Conservation (phyloP, 2,113 vertebrate genomes). For the Xiphophorus maculatus region DNA sequence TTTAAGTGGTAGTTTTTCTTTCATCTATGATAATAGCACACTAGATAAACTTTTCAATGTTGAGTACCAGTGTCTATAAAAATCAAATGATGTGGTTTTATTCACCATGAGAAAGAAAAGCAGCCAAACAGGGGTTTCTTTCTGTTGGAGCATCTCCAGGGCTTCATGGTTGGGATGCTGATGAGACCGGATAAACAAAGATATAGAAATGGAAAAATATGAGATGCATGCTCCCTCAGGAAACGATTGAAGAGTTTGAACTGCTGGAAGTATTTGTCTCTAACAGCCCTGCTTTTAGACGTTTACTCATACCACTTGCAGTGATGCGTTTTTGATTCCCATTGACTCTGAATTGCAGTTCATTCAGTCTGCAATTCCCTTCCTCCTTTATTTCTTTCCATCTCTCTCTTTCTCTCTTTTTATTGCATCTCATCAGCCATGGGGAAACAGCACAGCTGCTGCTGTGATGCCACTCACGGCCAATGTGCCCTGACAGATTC, state of each 20-base stretch:
- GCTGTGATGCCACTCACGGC: slow-evolving; percentile 70
- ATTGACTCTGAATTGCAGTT: slow-evolving; percentile 75
- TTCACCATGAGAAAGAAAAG: not conserved
- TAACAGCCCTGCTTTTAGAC: slow-evolving; percentile 58
- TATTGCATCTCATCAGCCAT: slow-evolving; percentile 74
- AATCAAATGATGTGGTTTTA: not conserved
- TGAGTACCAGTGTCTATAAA: not conserved
- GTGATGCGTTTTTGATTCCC: slow-evolving; percentile 74
- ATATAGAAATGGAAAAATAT: slow-evolving; percentile 23
- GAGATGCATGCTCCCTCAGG: slow-evolving; percentile 17
- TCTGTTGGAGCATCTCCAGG: not conserved
- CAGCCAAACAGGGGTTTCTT: not conserved
- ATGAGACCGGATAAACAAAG: slow-evolving; percentile 34
- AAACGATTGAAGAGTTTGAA: slow-evolving; percentile 38
- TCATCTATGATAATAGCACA: not conserved
- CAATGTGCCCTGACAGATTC: slow-evolving; percentile 78
- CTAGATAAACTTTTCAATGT: not conserved
- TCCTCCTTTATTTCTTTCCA: slow-evolving; percentile 14
- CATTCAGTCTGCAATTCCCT: slow-evolving; percentile 56
- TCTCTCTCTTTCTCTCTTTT: slow-evolving; percentile 44
- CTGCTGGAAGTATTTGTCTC: slow-evolving; percentile 51
- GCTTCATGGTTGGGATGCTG: not conserved
- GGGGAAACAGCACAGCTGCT: slow-evolving; percentile 65
- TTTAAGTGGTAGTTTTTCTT: too few species aligned
- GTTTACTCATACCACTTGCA: slow-evolving; percentile 63